Percentiles rank a stretch among this genome's conserved stretches.
Evolutionary conservation across 2,888 invertebrate species (phyloP).

Genomic region (Dermolepida albohirtum): DNA sequence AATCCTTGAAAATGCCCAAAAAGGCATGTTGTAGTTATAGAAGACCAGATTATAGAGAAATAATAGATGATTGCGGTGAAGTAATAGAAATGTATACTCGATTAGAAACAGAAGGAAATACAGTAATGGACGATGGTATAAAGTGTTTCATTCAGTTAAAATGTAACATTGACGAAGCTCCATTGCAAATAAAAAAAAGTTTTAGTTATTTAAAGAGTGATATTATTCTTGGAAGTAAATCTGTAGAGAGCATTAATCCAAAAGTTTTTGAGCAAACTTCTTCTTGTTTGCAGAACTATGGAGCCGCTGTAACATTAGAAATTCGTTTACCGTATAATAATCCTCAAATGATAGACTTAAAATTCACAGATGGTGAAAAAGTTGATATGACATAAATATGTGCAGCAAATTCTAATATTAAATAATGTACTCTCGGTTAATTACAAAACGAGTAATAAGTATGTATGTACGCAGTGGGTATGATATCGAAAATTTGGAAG

Average conservation of each 20-base stretch:
- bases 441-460: background rate
- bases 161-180: conserved; percentile 39
- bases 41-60: conserved; percentile 33
- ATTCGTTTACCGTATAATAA: conserved; percentile 42
- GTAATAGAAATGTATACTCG: conserved; percentile 38
- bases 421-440: background rate
- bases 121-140: conserved; percentile 29
- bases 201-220: conserved; percentile 33
- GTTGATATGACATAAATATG: conserved; percentile 7
- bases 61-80: conserved; percentile 37
- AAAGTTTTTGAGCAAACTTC: conserved; percentile 15
- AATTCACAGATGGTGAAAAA: conserved; percentile 38
- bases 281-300: conserved; percentile 18
- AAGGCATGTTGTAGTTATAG: conserved; percentile 14
- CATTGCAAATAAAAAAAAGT: conserved; percentile 40
- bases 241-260: conserved; percentile 30
- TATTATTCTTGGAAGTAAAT: conserved; percentile 36
- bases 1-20: conserved; percentile 33
- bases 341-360: conserved; percentile 41
- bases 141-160: conserved; percentile 39
- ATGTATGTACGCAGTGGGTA: no score
- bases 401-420: conserved; percentile 1
- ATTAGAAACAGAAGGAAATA: background rate
- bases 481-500: no score
- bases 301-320: conserved; percentile 36